Evolutionary conservation across 2,888 invertebrate species (phyloP).

Genomic region (Nesidiocoris tenuis): DNA sequence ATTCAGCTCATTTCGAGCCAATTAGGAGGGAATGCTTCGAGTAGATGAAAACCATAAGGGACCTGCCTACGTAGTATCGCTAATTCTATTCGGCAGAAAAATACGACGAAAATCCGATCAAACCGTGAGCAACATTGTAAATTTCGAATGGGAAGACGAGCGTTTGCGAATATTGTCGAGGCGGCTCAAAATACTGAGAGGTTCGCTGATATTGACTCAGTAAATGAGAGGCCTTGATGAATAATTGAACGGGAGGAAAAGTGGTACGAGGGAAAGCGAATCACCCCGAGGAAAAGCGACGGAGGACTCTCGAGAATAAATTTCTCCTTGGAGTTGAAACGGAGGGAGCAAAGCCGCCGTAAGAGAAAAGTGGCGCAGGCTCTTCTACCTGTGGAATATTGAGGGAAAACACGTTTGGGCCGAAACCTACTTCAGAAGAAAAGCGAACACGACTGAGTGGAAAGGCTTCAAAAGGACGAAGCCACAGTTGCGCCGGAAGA

Average conservation of each 20-base stretch:
- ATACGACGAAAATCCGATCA: background rate
- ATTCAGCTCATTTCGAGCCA: too few species aligned
- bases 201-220: constrained; percentile 14
- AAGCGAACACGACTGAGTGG: background rate
- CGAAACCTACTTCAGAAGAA: background rate
- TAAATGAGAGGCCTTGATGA: constrained; percentile 11
- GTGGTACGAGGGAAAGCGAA: background rate
- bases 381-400: background rate
- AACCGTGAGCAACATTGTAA: background rate
- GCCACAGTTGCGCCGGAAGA: background rate
- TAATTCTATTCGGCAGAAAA: too few species aligned
- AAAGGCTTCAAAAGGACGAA: background rate
- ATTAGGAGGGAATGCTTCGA: too few species aligned
- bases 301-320: constrained; percentile 8
- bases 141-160: background rate
- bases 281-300: constrained; percentile 8
- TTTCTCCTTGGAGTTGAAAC: constrained; percentile 4
- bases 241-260: constrained; percentile 22
- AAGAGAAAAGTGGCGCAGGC: background rate
- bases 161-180: background rate
- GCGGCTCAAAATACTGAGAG: background rate
- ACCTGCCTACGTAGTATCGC: too few species aligned
- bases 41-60: too few species aligned
- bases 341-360: background rate
- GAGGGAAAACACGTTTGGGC: background rate